Evolutionary conservation across 2,797 vertebrate species (phyloP).

Genomic region (Sphenodon punctatus): DNA sequence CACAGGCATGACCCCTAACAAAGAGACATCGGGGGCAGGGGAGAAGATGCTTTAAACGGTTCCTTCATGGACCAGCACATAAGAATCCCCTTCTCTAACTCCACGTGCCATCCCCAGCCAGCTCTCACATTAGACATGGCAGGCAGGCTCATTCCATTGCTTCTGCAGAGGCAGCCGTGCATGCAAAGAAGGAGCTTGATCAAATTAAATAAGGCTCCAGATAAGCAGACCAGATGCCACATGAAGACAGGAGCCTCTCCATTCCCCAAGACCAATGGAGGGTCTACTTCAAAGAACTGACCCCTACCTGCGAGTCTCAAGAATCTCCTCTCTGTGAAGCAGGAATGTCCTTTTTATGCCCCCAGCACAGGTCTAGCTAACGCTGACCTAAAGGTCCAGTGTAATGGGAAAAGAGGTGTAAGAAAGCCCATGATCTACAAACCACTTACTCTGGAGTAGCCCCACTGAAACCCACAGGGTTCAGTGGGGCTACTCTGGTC

Average conservation of each 20-base stretch:
- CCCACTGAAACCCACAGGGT: too few relatives aligned
- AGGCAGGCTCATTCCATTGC: not conserved
- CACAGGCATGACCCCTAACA: not conserved
- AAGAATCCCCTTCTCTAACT: not conserved
- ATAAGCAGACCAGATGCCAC: not conserved
- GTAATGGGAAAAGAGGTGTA: not conserved
- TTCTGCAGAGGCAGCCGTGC: not conserved
- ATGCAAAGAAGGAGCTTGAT: not conserved
- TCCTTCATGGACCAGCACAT: rapidly evolving
- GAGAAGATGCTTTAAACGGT: not conserved
- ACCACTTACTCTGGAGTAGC: too few relatives aligned
- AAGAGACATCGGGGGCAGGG: too few relatives aligned
- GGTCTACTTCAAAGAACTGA: not conserved
- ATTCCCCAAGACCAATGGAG: not conserved
- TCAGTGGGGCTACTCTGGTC: too few relatives aligned
- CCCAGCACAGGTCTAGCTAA: not conserved
- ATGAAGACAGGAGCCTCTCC: not conserved
- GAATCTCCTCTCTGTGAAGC: not conserved
- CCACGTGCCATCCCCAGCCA: rapidly evolving
- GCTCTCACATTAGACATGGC: not conserved
- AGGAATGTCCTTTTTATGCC: not conserved
- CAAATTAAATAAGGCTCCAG: not conserved
- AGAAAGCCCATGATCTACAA: too few relatives aligned
- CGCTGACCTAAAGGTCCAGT: not conserved
- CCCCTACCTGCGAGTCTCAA: not conserved